phyloP scores from a whole-genome alignment of 2,888 invertebrate species.

The Cheilosia vernalis region DNA sequence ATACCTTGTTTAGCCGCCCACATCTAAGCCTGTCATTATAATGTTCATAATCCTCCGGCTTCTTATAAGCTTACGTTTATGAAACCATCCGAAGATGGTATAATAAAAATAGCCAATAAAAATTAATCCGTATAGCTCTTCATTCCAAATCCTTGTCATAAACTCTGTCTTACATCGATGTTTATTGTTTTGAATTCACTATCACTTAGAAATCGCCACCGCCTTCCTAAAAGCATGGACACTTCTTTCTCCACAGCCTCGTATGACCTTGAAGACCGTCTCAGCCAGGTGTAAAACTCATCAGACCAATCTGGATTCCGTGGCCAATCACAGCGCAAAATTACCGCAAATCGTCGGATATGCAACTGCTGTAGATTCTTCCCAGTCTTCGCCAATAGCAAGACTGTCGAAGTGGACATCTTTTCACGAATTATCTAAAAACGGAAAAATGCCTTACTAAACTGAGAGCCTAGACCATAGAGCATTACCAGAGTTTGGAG shows the following conservation, averaged over 20 bases:
- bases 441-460: not conserved
- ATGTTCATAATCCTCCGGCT: too few relatives aligned
- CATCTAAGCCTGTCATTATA: too few relatives aligned
- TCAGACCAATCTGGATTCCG: slow-evolving; percentile 87
- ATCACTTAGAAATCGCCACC: slow-evolving; percentile 88
- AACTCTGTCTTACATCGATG: slow-evolving; percentile 79
- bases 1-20: too few relatives aligned
- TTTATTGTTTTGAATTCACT: slow-evolving; percentile 86
- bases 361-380: slow-evolving; percentile 86
- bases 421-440: slow-evolving; percentile 88
- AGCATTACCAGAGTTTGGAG: slow-evolving; percentile 87
- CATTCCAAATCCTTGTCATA: slow-evolving; percentile 57
- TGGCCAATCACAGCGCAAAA: slow-evolving; percentile 89
- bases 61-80: too few relatives aligned
- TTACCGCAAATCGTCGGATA: slow-evolving; percentile 89
- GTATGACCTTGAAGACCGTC: slow-evolving; percentile 86
- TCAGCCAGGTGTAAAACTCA: slow-evolving; percentile 88
- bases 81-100: too few relatives aligned
- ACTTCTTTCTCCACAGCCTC: slow-evolving; percentile 88
- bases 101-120: not conserved
- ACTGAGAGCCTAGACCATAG: not conserved
- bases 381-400: slow-evolving; percentile 88
- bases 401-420: slow-evolving; percentile 90
- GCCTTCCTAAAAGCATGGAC: slow-evolving; percentile 87
- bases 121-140: not conserved